phyloP scores from a whole-genome alignment of 2,888 invertebrate genomes.

The Uloborus plumipes region DNA sequence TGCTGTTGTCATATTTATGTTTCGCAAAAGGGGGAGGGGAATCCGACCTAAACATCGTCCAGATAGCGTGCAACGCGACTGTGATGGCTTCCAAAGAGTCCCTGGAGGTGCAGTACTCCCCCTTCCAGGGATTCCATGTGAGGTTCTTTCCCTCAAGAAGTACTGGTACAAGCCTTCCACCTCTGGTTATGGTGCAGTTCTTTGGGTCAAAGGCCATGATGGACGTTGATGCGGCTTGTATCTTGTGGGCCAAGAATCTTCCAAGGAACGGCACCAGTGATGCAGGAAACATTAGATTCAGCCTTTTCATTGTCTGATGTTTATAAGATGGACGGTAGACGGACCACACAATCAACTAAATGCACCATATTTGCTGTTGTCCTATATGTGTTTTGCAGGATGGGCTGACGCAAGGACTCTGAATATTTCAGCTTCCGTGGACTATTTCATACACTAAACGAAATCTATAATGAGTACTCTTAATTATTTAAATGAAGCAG shows the following conservation, averaged over 20 bases:
- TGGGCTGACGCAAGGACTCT: no score
- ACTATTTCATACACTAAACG: no score
- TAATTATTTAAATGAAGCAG: no score
- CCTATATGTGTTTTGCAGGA: no score
- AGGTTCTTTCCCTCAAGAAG: slow-evolving; percentile 6
- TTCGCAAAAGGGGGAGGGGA: no score
- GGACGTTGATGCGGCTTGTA: slow-evolving; percentile 47
- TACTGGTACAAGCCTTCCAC: slow-evolving; percentile 21
- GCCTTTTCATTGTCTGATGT: slow-evolving; percentile 46
- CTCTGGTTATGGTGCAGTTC: slow-evolving; percentile 60
- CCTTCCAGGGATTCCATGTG: slow-evolving; percentile 46
- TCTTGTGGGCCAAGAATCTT: slow-evolving; percentile 54
- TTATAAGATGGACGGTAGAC: no score
- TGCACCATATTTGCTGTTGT: no score
- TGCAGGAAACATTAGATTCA: slow-evolving; percentile 32
- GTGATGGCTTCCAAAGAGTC: not conserved
- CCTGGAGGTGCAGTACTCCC: slow-evolving; percentile 40
- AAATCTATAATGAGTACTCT: no score
- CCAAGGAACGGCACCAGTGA: slow-evolving; percentile 23
- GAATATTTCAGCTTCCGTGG: no score
- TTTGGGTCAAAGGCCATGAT: slow-evolving; percentile 16
- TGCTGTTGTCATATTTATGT: no score
- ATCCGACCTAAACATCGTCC: slow-evolving; percentile 24
- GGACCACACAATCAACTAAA: no score
- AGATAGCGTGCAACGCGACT: slow-evolving; percentile 34